phyloP scores from a whole-genome alignment of 2,113 vertebrate species.

The Globicephala melas region DNA sequence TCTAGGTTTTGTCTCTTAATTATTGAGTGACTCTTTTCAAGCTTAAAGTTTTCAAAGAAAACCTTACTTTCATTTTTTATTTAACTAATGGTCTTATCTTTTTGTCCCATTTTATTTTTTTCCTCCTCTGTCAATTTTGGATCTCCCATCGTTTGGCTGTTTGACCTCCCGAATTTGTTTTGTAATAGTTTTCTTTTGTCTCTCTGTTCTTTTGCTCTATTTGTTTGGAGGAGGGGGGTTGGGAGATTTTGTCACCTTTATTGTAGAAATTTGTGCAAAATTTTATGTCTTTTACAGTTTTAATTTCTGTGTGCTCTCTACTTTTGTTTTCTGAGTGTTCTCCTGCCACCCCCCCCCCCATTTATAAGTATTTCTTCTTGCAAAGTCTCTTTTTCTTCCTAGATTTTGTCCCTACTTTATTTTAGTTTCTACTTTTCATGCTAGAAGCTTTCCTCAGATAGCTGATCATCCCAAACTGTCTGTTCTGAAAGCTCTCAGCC shows the following conservation, averaged over 20 bases:
- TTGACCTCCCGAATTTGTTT: neutral
- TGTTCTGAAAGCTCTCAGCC: neutral
- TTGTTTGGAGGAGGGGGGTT: neutral
- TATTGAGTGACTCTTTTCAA: neutral
- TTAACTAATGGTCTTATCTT: neutral
- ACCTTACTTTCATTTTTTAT: neutral
- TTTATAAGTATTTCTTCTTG: neutral
- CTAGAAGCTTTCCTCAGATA: neutral
- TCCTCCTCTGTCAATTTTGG: neutral
- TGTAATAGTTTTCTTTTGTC: neutral
- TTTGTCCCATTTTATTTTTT: neutral
- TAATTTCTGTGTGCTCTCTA: neutral
- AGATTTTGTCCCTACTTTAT: neutral
- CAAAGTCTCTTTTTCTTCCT: neutral
- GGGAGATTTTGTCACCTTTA: neutral
- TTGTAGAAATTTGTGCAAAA: neutral
- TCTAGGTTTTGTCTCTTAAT: neutral
- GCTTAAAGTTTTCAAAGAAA: neutral
- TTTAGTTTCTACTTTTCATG: neutral
- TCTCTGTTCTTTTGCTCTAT: neutral
- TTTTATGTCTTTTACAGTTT: neutral
- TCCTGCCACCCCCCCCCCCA: neutral
- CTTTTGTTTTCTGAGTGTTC: neutral
- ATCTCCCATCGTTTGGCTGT: neutral
- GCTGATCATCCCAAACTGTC: neutral